Percentiles rank a stretch among this genome's conserved stretches.
Conservation (phyloP, 2,797 vertebrate species). For the Enteromius trimaculatus region DNA sequence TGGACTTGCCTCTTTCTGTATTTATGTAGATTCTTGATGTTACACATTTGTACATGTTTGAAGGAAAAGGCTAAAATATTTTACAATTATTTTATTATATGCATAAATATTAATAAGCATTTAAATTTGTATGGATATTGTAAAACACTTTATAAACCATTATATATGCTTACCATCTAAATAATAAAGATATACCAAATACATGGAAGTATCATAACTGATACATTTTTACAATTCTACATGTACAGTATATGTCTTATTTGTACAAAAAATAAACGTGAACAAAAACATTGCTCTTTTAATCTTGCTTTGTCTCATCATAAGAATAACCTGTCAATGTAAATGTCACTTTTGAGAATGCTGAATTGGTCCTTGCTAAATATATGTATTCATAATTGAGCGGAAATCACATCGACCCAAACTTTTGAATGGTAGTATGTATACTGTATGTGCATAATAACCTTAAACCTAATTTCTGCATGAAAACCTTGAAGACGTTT, state of each 20-base stretch:
- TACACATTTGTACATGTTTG: not conserved
- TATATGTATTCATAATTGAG: not conserved
- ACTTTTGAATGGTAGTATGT: not conserved
- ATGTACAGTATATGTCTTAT: not conserved
- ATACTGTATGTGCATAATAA: not conserved
- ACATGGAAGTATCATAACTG: not conserved
- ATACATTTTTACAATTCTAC: not conserved
- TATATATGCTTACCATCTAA: not conserved
- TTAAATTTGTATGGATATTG: not conserved
- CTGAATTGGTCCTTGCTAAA: not conserved
- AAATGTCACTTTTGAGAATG: not conserved
- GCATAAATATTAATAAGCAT: not conserved
- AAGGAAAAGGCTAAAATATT: not conserved
- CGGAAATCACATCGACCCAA: not conserved
- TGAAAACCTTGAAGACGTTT: constrained; percentile 8
- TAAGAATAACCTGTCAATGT: not conserved
- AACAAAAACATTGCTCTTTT: not conserved
- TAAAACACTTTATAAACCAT: constrained; percentile 25
- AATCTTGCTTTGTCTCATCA: not conserved
- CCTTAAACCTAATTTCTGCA: not conserved
- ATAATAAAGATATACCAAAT: constrained; percentile 5
- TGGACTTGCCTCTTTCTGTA: not conserved
- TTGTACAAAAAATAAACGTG: not conserved
- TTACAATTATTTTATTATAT: not conserved
- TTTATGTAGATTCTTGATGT: not conserved